phyloP scores from a whole-genome alignment of 2,113 vertebrate species.

The Bufo gargarizans region DNA sequence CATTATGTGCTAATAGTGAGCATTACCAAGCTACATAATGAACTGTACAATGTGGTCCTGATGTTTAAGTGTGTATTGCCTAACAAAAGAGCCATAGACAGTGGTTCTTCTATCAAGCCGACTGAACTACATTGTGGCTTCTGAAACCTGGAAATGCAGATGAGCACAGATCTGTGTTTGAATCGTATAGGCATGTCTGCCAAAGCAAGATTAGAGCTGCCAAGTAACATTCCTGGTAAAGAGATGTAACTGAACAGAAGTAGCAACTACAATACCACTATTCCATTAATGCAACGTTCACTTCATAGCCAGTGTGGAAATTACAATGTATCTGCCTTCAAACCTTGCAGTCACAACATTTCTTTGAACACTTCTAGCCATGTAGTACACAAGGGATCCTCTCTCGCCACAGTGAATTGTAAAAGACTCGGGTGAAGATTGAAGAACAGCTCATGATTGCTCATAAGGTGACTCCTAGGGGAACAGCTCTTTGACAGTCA shows the following conservation, averaged over 20 bases:
- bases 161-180: not conserved
- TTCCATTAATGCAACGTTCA: not conserved
- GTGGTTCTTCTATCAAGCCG: not conserved
- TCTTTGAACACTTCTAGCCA: too few relatives aligned
- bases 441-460: not conserved
- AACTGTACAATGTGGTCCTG: not conserved
- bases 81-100: not conserved
- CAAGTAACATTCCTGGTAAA: not conserved
- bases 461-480: not conserved
- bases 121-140: not conserved
- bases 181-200: not conserved
- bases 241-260: not conserved
- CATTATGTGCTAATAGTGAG: conserved; percentile 65
- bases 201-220: not conserved
- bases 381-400: not conserved
- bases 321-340: not conserved
- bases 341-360: too few relatives aligned
- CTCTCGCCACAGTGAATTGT: not conserved
- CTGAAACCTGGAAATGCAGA: not conserved
- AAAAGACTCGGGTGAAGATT: not conserved
- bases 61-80: not conserved
- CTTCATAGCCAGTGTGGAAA: not conserved
- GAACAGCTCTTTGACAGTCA: not conserved
- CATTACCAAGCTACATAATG: not conserved
- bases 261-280: not conserved